A percentile compares a stretch with the other conserved stretches of the same genome.
Conservation (phyloP, 2,888 invertebrate species). For the Miltochrista miniata region DNA sequence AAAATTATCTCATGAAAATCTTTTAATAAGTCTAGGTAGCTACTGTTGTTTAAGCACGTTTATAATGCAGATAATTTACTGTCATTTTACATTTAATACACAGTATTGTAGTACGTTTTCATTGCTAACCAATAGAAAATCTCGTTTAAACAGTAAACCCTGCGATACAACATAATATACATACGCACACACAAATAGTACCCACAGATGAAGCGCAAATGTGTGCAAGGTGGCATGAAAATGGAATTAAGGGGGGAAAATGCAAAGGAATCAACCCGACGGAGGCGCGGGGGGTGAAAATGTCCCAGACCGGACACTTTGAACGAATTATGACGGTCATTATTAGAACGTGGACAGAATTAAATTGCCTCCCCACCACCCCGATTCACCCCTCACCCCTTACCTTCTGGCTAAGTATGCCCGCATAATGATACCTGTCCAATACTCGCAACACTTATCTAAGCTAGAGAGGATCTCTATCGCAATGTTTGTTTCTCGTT, state of each 20-base stretch:
- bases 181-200: constrained; percentile 42
- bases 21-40: too few relatives aligned
- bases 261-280: constrained; percentile 79
- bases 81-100: too few relatives aligned
- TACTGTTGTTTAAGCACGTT: too few relatives aligned
- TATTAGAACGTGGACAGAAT: constrained; percentile 86
- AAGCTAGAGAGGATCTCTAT: constrained; percentile 53
- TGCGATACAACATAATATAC: constrained; percentile 35
- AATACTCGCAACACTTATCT: constrained; percentile 74
- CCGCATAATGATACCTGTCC: constrained; percentile 82
- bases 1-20: too few relatives aligned
- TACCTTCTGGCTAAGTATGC: constrained; percentile 78
- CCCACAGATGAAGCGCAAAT: constrained; percentile 65
- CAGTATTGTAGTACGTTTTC: not conserved
- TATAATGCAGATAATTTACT: not conserved
- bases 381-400: constrained; percentile 41
- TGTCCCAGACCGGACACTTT: constrained; percentile 85
- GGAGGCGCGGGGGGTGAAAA: constrained; percentile 65
- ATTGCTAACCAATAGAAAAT: not conserved
- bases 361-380: constrained; percentile 81
- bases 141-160: constrained; percentile 14
- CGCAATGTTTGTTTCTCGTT: constrained; percentile 37
- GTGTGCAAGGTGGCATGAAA: constrained; percentile 82
- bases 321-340: constrained; percentile 86
- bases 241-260: constrained; percentile 80